Evolutionary conservation across 2,797 vertebrate species (phyloP), one percentile per base, ranked within the genome.

Genomic region (Acipenser oxyrinchus): DNA sequence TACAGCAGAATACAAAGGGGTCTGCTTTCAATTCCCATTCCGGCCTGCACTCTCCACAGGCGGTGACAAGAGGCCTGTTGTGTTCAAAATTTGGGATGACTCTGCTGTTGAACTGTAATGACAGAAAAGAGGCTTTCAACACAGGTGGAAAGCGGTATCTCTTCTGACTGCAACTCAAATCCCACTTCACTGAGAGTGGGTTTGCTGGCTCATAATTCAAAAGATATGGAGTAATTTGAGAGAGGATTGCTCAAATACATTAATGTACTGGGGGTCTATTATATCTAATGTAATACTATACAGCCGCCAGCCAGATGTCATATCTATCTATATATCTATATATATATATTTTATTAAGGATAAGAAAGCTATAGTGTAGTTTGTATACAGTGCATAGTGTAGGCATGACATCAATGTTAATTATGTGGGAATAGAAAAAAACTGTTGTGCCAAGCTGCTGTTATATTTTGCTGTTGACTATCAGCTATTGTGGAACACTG

Each of bases 271-370:
- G 55, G 55, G 6, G n/a, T 10, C 10, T 58, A 10, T 10, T 12
- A 11, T n/a, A 11, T 2, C 12, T 6, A 12, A 58, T 58, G 12
- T 58, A 58, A 10, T 8, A 58, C 55, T 58, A 12, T 58, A 58
- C 55, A 11, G 6, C 10, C 12, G 23, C 23, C 23, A 37, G 23
- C 2, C 23, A 37, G 23, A 3, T 4, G 23, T 37, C 23, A 37
- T 37, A 37, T 37, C 2, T 37, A 37, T 37, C 2, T 37, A 37
- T 37, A 37, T 37, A 37, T 37, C 2, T 37, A 37, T 37, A 37
- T 37, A 37, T 37, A 37, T 37, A 1, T 37, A 88, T 37, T 91
- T 92, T 91, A 90, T 92, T 89, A 37, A 37, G 23, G 23, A 37
- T 37, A 37, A 37, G 23, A 37, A 37, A 37, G 23, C 15, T 18